Evolutionary conservation across 2,797 vertebrate genomes (phyloP), one percentile per base, ranked within the genome.

Genomic region (Rhyacichthys aspro): DNA sequence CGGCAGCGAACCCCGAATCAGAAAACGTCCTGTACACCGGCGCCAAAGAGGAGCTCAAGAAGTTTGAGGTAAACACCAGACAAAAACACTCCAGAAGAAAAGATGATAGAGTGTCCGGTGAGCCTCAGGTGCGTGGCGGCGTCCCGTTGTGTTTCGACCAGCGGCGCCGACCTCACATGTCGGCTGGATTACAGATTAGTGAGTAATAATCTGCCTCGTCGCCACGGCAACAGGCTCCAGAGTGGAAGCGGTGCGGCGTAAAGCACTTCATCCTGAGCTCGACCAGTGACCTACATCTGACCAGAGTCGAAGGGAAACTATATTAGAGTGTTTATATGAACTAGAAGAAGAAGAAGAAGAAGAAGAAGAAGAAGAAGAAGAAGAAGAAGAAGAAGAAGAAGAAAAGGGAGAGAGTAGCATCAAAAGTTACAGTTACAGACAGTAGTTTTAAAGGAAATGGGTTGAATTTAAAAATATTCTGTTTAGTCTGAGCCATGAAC

Each of bases 21-120:
- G 92, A 95, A 0, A 88, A 95, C 41, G 93, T 97, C 58, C 87
- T 96, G 11, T 98, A 98, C 84, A 95, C 94, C 7, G 83, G 73
- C n/a, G 97, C 97, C 76, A 98, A 98, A 64, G 97, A 99, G 64
- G 97, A 98, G 72, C 93, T 98, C 36, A 99, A 98, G 89, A 95
- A 93, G 83, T 98, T 98, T 65, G 97, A 98, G 95, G 97, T 98
- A 14, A 61, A 8, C 4, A 28, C n/a, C n/a, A n/a, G n/a, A n/a
- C n/a, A n/a, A n/a, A n/a, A n/a, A n/a, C n/a, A 28, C 23, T 5
- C 7, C 23, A 28, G 23, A 28, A 28, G 7, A 6, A 28, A 28
- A 28, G 7, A 28, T n/a, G n/a, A n/a, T n/a, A n/a, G n/a, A n/a
- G n/a, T n/a, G 4, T 28, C 23, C 23, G 4, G 7, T 28, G 23